Percentiles rank a stretch among this genome's conserved stretches.
phyloP scores from a whole-genome alignment of 2,113 vertebrate genomes.

The Notarius quadriscutis region DNA sequence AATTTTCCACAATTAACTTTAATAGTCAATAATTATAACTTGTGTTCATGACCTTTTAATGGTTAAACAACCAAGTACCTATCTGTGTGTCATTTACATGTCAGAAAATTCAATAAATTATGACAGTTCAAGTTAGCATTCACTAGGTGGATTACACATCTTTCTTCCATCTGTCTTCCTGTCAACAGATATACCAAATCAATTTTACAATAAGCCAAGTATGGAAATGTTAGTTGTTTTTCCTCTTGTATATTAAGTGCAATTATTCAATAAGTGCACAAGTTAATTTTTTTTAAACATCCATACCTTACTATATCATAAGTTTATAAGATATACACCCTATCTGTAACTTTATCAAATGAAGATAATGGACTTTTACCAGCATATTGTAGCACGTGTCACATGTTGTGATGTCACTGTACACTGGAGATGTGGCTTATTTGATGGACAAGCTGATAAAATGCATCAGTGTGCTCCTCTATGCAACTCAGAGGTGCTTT shows the following conservation, averaged over 20 bases:
- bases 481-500: background rate
- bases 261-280: background rate
- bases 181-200: background rate
- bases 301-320: background rate
- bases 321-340: background rate
- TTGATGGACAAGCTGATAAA: background rate
- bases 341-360: background rate
- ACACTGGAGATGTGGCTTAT: background rate
- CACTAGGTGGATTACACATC: background rate
- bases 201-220: background rate
- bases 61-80: background rate
- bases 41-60: background rate
- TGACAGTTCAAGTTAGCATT: background rate
- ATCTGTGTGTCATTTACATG: background rate
- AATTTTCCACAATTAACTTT: background rate
- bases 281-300: background rate
- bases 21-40: background rate
- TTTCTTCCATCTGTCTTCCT: background rate
- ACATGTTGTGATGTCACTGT: background rate
- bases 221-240: background rate
- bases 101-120: background rate
- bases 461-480: background rate
- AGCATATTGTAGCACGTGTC: background rate
- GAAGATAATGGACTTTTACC: background rate
- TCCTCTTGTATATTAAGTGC: background rate